Base-by-base conservation (phyloP, 1,140 invertebrate species). In the Leptinotarsa defecta region DNA sequence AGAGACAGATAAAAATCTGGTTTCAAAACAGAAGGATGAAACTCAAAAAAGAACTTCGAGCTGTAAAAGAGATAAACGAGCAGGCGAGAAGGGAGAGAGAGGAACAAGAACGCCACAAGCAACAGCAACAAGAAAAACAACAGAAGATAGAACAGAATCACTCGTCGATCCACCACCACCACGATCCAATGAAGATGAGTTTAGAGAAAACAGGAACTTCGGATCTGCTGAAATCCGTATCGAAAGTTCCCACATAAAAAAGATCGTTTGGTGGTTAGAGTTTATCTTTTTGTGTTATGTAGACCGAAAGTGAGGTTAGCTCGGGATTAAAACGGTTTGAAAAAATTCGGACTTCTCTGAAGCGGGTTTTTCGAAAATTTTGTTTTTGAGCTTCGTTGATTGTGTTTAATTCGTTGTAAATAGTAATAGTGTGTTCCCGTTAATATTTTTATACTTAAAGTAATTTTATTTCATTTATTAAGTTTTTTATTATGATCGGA, bases 1-100 rank as follows among this genome's bases (percentile, higher is more conserved):
- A 98, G 87, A 90, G 97, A 78, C 97, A 98, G 88, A 98, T 98
- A 83, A 98, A 98, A 89, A 98, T 98, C 84, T 98, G 96, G 96
- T 98, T 98, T 87, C 96, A 98, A 87, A 98, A 98, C 87, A 90
- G 97, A 74, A 91, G 97, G 83, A 99, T 99, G 97, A 99, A 99
- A 86, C 91, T 98, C 86, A 99, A 99, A 90, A 98, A 98, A 83
- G 96, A 97, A 84, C 86, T 97, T 73, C 89, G 95, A 65, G 95
- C 95, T 15, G 95, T 97, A 13, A 97, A 97, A 84, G 95, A 97
- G 86, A 97, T 96, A 82, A 97, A 97, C 88, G 95, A 97, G 84
- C 95, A 97, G 85, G 95, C 95, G 71, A 89, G 95, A 82, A 89
- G 95, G 74, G 95, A 97, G 83, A 89, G 95, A 52, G 95, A 96